phyloP scores from a whole-genome alignment of 2,113 vertebrate species.

The Nyctereutes procyonoides region DNA sequence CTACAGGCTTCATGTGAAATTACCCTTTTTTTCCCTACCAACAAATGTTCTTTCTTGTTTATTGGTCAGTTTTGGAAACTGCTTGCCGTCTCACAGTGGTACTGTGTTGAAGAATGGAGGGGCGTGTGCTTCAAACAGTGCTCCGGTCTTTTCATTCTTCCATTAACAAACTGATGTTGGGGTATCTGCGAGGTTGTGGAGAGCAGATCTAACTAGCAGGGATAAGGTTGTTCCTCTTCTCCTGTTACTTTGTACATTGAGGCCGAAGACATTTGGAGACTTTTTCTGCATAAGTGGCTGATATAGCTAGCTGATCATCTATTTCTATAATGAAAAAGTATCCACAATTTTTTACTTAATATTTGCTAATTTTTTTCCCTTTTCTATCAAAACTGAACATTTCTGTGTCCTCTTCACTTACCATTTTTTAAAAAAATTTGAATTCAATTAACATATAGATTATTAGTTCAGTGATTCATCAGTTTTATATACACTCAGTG shows the following conservation, averaged over 20 bases:
- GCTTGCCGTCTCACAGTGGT: background rate
- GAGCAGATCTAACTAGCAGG: background rate
- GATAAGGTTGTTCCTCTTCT: constrained; percentile 29
- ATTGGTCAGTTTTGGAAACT: constrained; percentile 58
- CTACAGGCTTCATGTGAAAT: constrained; percentile 32
- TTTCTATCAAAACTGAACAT: background rate
- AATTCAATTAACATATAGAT: too few relatives aligned
- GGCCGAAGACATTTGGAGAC: constrained; percentile 50
- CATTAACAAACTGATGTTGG: constrained; percentile 5
- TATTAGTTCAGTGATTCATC: too few relatives aligned
- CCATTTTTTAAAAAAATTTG: background rate
- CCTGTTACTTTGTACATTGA: constrained; percentile 55
- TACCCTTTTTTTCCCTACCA: constrained; percentile 1
- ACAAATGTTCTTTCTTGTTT: constrained; percentile 48
- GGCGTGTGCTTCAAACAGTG: constrained; percentile 1
- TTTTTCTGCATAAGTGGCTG: constrained; percentile 54
- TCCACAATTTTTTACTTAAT: background rate
- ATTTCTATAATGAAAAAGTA: constrained; percentile 57
- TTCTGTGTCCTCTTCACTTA: background rate
- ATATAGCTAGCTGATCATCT: background rate
- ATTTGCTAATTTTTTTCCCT: background rate
- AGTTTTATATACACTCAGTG: too few relatives aligned
- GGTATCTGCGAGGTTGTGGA: constrained; percentile 29
- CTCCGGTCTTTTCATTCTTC: constrained; percentile 60
- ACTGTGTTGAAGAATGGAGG: constrained; percentile 38